phyloP scores from a whole-genome alignment of 2,888 invertebrate species.

The Apoda limacodes region DNA sequence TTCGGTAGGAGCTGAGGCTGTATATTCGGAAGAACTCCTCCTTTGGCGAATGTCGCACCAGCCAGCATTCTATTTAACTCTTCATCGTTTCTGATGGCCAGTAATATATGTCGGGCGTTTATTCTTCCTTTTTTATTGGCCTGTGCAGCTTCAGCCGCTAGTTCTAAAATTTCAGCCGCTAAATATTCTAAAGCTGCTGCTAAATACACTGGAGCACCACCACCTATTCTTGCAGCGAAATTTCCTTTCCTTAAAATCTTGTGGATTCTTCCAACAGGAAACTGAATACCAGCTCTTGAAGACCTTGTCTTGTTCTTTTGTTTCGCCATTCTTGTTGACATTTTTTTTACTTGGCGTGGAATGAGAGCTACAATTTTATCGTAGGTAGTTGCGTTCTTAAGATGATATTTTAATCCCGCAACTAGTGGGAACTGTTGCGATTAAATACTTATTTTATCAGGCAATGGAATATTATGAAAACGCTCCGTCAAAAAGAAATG shows the following conservation, averaged over 20 bases:
- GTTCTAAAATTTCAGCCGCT: conserved; percentile 75
- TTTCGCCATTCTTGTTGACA: conserved; percentile 26
- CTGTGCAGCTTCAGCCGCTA: conserved; percentile 72
- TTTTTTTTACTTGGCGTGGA: too few relatives aligned
- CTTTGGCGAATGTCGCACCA: conserved; percentile 37
- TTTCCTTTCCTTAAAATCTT: conserved; percentile 70
- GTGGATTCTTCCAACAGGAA: conserved; percentile 69
- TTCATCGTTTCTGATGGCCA: conserved; percentile 44
- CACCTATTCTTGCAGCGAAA: conserved; percentile 69
- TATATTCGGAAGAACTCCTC: conserved; percentile 39
- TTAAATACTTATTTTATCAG: too few relatives aligned
- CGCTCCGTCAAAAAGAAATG: too few relatives aligned
- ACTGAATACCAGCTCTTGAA: conserved; percentile 60
- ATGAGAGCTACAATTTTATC: too few relatives aligned
- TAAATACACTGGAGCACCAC: conserved; percentile 63
- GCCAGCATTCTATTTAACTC: conserved; percentile 37
- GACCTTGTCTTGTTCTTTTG: conserved; percentile 44
- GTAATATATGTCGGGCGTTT: conserved; percentile 34
- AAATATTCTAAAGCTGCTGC: conserved; percentile 74
- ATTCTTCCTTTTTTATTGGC: conserved; percentile 75
- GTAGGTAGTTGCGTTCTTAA: too few relatives aligned
- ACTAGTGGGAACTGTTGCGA: too few relatives aligned
- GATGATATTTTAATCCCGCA: too few relatives aligned
- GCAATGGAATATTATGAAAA: too few relatives aligned
- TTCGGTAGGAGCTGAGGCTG: conserved; percentile 38